These are phyloP conservation scores for Tyria jacobaeae DNA, from an alignment of 2,888 invertebrate genomes.

Conservation along the genomic window DNA sequence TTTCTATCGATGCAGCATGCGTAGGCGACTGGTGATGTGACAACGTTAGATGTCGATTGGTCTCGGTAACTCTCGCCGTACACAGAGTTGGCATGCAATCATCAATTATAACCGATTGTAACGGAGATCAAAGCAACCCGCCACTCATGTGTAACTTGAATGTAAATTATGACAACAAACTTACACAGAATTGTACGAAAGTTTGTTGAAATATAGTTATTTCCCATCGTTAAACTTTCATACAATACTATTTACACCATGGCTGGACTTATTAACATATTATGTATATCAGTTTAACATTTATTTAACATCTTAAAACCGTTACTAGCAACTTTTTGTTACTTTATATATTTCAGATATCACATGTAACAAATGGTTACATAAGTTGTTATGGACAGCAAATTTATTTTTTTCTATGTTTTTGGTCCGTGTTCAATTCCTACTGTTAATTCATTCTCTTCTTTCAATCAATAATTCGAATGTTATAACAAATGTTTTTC, in stretches of 20 bases:
- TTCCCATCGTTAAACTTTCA: too few relatives aligned
- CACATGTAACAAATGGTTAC: too few relatives aligned
- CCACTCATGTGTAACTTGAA: slow-evolving; percentile 70
- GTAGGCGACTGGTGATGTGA: slow-evolving; percentile 32
- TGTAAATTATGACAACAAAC: slow-evolving; percentile 73
- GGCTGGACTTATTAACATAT: slow-evolving; percentile 38
- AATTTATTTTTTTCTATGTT: too few relatives aligned
- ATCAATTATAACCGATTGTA: slow-evolving; percentile 84
- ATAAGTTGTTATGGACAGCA: too few relatives aligned
- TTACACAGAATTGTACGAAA: slow-evolving; percentile 58
- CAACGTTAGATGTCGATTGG: slow-evolving; percentile 54
- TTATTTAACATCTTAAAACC: too few relatives aligned
- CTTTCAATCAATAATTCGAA: too few relatives aligned
- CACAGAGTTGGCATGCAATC: slow-evolving; percentile 67
- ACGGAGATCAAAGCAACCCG: slow-evolving; percentile 81
- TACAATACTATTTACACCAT: too few relatives aligned
- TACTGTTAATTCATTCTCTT: too few relatives aligned
- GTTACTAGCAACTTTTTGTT: too few relatives aligned
- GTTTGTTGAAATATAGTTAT: slow-evolving; percentile 41
- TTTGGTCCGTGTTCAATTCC: too few relatives aligned
- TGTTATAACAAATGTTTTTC: too few relatives aligned
- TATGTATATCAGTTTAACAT: neutral
- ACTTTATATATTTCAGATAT: too few relatives aligned
- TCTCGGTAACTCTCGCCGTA: slow-evolving; percentile 62
- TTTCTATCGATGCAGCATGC: slow-evolving; percentile 27